Evolutionary conservation across 2,113 vertebrate species (phyloP), one percentile per base, ranked within the genome.

Genomic region (Ginglymostoma cirratum): DNA sequence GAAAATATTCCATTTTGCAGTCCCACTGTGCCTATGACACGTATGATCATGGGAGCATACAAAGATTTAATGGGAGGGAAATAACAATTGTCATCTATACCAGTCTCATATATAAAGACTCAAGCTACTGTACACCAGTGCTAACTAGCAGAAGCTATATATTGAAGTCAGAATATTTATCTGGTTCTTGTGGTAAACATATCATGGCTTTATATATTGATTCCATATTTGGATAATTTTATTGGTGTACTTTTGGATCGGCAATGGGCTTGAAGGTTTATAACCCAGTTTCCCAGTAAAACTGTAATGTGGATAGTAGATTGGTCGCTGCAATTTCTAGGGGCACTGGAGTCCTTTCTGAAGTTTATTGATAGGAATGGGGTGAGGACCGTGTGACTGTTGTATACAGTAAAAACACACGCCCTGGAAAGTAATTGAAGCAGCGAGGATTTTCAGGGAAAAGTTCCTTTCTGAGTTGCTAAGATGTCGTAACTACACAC

Each of bases 231-330:
- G 96, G 96, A 96, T 96, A 48, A 21, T 95, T 97, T 97, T 97
- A 97, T 96, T 96, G 96, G 96, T 96, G 78, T 95, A 96, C 96
- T 85, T 96, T 96, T 96, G 96, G 96, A 93, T 97, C 96, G 45
- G 96, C 96, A 97, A 96, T 96, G 96, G 96, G 96, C 96, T 97
- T 97, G 97, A 93, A 65, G 78, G 24, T 97, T 96, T 96, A 97
- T 97, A 97, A 97, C 96, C 95, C 96, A 97, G 96, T 96, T 96
- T 95, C 94, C 96, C 96, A 96, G 97, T 97, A 96, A 96, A 96
- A 97, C 97, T 96, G 96, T 96, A 97, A 97, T 67, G 83, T 96
- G 96, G 97, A 72, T 95, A 19, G 94, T 72, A 69, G 38, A 52
- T 95, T 95, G 69, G 45, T 76, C 48, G 70, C 89, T 72, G 5